Conservation (phyloP, 2,113 vertebrate species). For the Rhabdornis inornatus region DNA sequence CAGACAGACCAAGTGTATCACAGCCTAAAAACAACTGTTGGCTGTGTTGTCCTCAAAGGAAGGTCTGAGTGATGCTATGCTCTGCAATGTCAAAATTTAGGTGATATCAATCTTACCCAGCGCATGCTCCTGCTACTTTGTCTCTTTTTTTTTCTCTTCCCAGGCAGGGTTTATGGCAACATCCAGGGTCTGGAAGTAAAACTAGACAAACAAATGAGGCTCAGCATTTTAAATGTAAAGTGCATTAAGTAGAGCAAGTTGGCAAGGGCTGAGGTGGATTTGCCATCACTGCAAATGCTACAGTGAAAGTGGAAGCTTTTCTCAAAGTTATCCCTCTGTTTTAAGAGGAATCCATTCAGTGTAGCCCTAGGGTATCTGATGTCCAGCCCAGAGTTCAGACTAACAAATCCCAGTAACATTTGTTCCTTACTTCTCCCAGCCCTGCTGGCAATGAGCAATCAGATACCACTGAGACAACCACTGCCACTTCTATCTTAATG, state of each 20-base stretch:
- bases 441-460: neutral
- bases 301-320: neutral
- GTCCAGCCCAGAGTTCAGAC: neutral
- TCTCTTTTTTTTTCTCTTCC: neutral
- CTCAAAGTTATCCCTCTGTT: neutral
- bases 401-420: neutral
- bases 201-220: neutral
- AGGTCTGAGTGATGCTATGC: neutral
- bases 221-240: neutral
- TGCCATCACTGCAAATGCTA: neutral
- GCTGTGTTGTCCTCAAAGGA: neutral
- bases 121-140: neutral
- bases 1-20: neutral
- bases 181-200: neutral
- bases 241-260: neutral
- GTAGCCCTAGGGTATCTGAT: neutral
- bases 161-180: neutral
- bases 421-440: neutral
- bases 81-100: neutral
- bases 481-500: neutral
- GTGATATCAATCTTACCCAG: neutral
- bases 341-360: neutral
- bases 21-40: neutral
- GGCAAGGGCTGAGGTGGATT: neutral
- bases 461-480: neutral